Base-by-base conservation (phyloP, 1,140 invertebrate species). In the Mesaphorura yosii region DNA sequence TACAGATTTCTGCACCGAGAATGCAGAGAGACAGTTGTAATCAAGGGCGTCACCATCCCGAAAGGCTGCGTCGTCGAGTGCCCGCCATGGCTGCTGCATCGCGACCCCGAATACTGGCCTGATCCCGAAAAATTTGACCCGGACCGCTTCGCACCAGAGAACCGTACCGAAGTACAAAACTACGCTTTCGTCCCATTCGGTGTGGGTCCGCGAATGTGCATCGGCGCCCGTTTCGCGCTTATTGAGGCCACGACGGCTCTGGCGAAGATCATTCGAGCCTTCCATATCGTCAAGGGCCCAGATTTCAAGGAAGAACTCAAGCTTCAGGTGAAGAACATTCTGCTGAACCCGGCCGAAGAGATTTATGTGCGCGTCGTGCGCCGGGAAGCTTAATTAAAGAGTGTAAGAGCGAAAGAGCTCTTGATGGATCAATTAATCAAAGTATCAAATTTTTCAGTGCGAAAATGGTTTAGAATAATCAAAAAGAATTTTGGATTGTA, bases 71-170 rank as follows among this genome's bases (percentile, higher is more conserved):
- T 62, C 2, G 41, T 48, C 12, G 52, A 58, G 20, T 55, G 72
- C n/a, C 65, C 68, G 15, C 64, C 67, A 19, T 69, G 65, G 58
- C 50, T 55, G 20, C 49, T 74, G 20, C 70, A 74, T 50, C 61
- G 66, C 31, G 67, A 72, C 58, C 65, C 65, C 0, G 65, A 70
- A 19, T 62, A 66, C 51, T 74, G 69, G 63, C 55, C 63, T 6
- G 64, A 73, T 10, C 71, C 72, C 1, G 66, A 70, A 19, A 60
- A 51, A 39, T 74, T 74, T 56, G 57, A 66, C 48, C 73, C 73
- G 1, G 70, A 72, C 15, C 49, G 59, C 40, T 60, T 60, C 54
- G 58, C 56, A 40, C 61, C 61, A 2, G 61, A 61, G 44, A 58
- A 61, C 49, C 28, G 52, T 25, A 58, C 61, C 14, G 56, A 60